A percentile compares a stretch with the other conserved stretches of the same genome.
Evolutionary conservation across 2,797 vertebrate genomes (phyloP).

Genomic region (Pagetopsis macropterus): DNA sequence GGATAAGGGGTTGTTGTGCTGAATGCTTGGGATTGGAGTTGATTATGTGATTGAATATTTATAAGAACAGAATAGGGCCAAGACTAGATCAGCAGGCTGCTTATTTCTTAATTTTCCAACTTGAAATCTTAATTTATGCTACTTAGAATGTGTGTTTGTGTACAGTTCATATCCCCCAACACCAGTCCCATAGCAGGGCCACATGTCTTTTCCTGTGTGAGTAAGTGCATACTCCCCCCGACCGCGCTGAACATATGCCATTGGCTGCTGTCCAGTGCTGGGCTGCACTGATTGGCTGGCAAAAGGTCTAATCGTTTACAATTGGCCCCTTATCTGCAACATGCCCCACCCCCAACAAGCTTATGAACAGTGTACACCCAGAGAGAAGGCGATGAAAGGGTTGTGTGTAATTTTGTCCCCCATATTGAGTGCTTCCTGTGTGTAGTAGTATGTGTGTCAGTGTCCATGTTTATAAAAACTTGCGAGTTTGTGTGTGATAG

Average conservation of each 20-base stretch:
- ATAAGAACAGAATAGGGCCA: too few species aligned
- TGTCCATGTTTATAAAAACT: neutral
- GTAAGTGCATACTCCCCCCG: slow-evolving; percentile 54
- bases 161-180: neutral
- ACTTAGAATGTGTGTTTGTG: neutral
- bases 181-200: slow-evolving; percentile 31
- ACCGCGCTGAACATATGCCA: slow-evolving; percentile 56
- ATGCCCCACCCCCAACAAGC: slow-evolving; percentile 68
- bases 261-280: slow-evolving; percentile 74
- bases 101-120: too few species aligned
- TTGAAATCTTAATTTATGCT: too few species aligned
- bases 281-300: slow-evolving; percentile 77
- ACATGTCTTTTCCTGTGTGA: slow-evolving; percentile 65
- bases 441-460: slow-evolving; percentile 24
- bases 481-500: slow-evolving; percentile 15
- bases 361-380: slow-evolving; percentile 73
- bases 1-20: too few species aligned
- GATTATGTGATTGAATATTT: too few species aligned
- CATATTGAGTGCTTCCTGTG: slow-evolving; percentile 61
- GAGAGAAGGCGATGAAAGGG: slow-evolving; percentile 86
- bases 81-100: too few species aligned
- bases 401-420: slow-evolving; percentile 74
- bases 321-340: slow-evolving; percentile 78
- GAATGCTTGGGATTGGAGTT: too few species aligned
- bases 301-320: slow-evolving; percentile 43